These are phyloP conservation scores for Anthoscopus minutus DNA, from an alignment of 2,113 vertebrate genomes.

Conservation along the genomic window DNA sequence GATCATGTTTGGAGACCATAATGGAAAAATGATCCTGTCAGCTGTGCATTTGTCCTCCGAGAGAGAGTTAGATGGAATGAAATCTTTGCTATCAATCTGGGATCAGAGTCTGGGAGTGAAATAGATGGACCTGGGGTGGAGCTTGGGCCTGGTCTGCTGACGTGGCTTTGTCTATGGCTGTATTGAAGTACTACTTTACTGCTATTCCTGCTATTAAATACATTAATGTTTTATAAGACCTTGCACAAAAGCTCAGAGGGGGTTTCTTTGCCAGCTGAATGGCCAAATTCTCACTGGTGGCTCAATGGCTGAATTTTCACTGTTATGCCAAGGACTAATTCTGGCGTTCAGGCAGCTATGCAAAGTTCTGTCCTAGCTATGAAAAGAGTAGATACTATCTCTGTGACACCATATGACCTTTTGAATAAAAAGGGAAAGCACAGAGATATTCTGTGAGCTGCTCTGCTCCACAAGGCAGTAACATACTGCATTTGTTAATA, in stretches of 20 bases:
- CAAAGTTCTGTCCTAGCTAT: background rate
- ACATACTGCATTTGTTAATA: background rate
- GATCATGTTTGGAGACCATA: background rate
- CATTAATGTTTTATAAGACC: background rate
- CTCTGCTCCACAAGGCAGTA: background rate
- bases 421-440: background rate
- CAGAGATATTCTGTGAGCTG: background rate
- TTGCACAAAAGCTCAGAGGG: background rate
- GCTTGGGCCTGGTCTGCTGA: background rate
- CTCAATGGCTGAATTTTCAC: background rate
- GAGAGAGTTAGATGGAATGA: background rate
- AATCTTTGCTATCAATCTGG: background rate
- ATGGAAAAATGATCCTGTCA: background rate
- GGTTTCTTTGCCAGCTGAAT: background rate
- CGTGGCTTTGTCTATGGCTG: background rate
- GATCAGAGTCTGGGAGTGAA: background rate
- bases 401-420: background rate
- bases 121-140: background rate
- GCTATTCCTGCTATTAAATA: background rate
- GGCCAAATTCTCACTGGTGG: background rate
- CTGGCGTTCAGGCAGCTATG: background rate
- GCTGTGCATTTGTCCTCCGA: background rate
- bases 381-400: background rate
- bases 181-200: background rate
- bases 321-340: background rate